Evolutionary conservation across 2,113 vertebrate genomes (phyloP).

Genomic region (Aviceda subcristata): DNA sequence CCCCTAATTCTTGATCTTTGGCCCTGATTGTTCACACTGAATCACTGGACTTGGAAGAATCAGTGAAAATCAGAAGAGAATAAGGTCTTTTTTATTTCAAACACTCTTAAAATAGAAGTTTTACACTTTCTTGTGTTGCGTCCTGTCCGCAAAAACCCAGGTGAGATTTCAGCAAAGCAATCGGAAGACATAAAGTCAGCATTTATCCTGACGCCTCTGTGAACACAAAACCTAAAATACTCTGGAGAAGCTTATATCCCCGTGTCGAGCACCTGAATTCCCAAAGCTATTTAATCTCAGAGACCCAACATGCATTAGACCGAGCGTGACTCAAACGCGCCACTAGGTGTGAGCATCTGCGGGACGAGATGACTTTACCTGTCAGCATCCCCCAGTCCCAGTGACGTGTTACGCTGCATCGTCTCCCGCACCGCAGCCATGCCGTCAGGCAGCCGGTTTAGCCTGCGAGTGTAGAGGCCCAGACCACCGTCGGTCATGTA

Average conservation of each 20-base stretch:
- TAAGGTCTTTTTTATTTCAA: not conserved
- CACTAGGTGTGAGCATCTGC: accelerated
- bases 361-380: slow-evolving; percentile 77
- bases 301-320: not conserved
- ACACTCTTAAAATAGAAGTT: not conserved
- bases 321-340: accelerated
- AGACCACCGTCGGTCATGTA: slow-evolving; percentile 96
- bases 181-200: not conserved
- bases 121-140: not conserved
- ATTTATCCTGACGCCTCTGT: not conserved
- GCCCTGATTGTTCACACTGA: not conserved
- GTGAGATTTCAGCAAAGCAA: not conserved
- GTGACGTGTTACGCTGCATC: slow-evolving; percentile 81
- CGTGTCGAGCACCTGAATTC: accelerated
- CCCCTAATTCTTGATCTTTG: not conserved
- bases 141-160: not conserved
- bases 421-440: slow-evolving; percentile 93
- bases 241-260: accelerated
- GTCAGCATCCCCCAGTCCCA: slow-evolving; percentile 93
- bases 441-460: slow-evolving; percentile 91
- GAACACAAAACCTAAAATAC: not conserved
- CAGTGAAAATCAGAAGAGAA: not conserved
- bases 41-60: not conserved
- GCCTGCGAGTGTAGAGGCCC: slow-evolving; percentile 89
- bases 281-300: too few species aligned